Conservation (phyloP, 2,113 vertebrate species). For the Okapia johnstoni region DNA sequence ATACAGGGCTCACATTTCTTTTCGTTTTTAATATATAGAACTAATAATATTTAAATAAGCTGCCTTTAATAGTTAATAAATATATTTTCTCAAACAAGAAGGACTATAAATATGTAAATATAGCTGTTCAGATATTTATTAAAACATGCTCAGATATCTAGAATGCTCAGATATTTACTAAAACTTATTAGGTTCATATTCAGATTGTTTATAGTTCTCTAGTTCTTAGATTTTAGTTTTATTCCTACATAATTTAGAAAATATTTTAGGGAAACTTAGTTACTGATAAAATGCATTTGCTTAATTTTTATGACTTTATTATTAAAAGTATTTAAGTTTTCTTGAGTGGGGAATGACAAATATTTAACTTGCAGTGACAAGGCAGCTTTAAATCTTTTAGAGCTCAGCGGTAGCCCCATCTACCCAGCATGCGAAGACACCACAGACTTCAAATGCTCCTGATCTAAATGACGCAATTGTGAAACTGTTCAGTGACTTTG, state of each 20-base stretch:
- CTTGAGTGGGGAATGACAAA: background rate
- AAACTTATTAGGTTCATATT: background rate
- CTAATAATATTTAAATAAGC: background rate
- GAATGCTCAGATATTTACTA: background rate
- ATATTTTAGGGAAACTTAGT: background rate
- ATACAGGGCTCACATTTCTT: background rate
- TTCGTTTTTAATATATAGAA: background rate
- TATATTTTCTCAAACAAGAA: constrained; percentile 14
- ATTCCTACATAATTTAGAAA: constrained; percentile 15
- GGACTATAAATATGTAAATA: background rate
- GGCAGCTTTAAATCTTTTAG: constrained; percentile 77
- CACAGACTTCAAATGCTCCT: constrained; percentile 84
- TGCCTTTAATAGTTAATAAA: background rate
- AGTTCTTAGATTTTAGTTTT: constrained; percentile 17
- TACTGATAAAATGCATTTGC: background rate
- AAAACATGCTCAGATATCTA: background rate
- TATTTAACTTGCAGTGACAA: background rate
- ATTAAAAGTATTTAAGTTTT: background rate
- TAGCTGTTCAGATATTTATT: background rate
- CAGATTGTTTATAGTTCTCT: background rate
- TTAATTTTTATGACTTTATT: background rate
- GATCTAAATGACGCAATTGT: constrained; percentile 92
- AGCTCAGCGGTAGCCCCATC: constrained; percentile 82
- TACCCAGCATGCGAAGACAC: constrained; percentile 87
- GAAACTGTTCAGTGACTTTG: constrained; percentile 89